A percentile compares a stretch with the other conserved stretches of the same genome.
phyloP scores from a whole-genome alignment of 1,140 invertebrate species.

The Nephotettix cincticeps region DNA sequence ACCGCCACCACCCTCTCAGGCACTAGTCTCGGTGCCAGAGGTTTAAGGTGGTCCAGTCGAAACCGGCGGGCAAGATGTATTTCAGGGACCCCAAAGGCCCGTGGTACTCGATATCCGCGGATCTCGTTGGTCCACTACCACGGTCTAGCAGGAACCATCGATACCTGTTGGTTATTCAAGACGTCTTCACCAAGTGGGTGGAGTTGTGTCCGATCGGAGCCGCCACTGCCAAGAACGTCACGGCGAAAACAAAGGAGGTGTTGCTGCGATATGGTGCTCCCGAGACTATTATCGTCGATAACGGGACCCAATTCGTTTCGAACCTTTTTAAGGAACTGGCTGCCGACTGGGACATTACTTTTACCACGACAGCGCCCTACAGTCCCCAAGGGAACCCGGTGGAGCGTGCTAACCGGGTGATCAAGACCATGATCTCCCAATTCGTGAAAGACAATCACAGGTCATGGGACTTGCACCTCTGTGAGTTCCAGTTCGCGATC shows the following conservation, averaged over 20 bases:
- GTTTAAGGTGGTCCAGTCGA: constrained; percentile 41
- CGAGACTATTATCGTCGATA: too few species aligned
- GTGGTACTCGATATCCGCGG: constrained; percentile 45
- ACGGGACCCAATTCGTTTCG: constrained; percentile 29
- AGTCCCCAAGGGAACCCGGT: constrained; percentile 48
- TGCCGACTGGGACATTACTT: not conserved
- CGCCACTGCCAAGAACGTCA: too few species aligned
- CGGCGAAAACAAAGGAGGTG: too few species aligned
- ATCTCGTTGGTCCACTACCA: constrained; percentile 49
- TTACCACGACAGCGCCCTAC: constrained; percentile 37
- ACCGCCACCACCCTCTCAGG: too few species aligned
- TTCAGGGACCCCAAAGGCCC: constrained; percentile 36
- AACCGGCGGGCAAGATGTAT: constrained; percentile 42
- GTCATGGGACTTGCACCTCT: too few species aligned
- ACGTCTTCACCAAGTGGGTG: too few species aligned
- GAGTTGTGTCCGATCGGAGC: too few species aligned
- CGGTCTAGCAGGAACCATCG: constrained; percentile 40
- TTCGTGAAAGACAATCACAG: constrained; percentile 44
- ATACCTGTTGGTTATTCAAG: constrained; percentile 46
- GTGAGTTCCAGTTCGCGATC: too few species aligned
- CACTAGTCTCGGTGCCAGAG: too few species aligned
- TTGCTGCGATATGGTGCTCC: too few species aligned
- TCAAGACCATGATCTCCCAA: too few species aligned
- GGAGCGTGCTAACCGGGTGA: constrained; percentile 49
- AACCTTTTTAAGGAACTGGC: constrained; percentile 9